Evolutionary conservation across 2,113 vertebrate species (phyloP).

Genomic region (Myrmecobius fasciatus): DNA sequence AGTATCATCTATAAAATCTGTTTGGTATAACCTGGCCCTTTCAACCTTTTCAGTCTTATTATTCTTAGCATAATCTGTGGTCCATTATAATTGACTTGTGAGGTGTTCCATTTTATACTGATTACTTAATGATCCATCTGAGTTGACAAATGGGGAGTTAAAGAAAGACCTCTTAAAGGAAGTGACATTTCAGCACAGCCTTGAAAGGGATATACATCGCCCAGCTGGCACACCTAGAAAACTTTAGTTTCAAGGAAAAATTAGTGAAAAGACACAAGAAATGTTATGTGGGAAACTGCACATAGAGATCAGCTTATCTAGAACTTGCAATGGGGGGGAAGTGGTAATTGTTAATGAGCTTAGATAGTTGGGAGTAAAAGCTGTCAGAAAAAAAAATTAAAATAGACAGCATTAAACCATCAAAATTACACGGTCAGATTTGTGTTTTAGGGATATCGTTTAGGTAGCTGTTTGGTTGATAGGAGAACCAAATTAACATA

Average conservation of each 20-base stretch:
- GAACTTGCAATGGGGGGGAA: background rate
- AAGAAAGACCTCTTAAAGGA: background rate
- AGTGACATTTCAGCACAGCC: background rate
- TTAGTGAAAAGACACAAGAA: background rate
- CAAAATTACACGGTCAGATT: background rate
- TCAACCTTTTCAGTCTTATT: background rate
- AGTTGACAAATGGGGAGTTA: background rate
- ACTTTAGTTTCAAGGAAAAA: background rate
- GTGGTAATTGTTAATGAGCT: background rate
- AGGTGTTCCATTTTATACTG: background rate
- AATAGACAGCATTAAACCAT: background rate
- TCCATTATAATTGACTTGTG: background rate
- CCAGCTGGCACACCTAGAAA: background rate
- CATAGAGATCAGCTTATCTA: background rate
- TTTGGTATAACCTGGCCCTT: background rate
- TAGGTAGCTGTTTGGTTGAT: background rate
- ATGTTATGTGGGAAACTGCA: fast-evolving
- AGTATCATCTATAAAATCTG: background rate
- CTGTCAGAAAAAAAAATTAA: background rate
- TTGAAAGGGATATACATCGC: background rate
- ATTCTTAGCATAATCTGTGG: background rate
- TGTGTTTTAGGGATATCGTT: background rate
- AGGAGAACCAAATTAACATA: background rate
- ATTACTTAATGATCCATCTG: background rate
- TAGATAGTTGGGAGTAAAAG: background rate